A percentile compares a stretch with the other conserved stretches of the same genome.
Conservation (phyloP, 2,113 vertebrate species). For the Anolis carolinensis region DNA sequence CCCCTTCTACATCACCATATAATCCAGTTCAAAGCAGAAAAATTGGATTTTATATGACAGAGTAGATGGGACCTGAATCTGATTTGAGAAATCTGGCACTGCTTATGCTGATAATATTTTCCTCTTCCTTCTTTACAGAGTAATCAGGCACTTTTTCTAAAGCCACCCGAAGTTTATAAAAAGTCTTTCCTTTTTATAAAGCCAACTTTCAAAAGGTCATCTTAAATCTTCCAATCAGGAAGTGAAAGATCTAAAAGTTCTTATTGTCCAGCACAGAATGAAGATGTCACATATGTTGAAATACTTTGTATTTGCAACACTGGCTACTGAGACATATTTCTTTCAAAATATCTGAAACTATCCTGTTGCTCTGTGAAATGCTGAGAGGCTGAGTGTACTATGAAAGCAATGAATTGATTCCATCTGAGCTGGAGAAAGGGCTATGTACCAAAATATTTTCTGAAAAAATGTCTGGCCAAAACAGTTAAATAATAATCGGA, state of each 20-base stretch:
- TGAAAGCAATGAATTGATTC: neutral
- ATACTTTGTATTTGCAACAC: neutral
- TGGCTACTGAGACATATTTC: neutral
- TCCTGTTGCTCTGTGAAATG: neutral
- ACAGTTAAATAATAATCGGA: no score
- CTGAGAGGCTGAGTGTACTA: neutral
- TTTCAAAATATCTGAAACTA: neutral
- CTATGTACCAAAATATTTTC: no score
- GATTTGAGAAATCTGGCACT: no score
- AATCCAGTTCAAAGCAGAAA: no score
- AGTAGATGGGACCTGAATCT: no score
- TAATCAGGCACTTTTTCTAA: neutral
- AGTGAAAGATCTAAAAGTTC: neutral
- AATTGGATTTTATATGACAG: no score
- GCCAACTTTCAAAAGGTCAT: neutral
- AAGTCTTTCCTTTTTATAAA: neutral
- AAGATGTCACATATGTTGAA: neutral
- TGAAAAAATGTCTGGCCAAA: no score
- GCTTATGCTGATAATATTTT: no score
- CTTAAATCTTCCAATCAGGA: neutral
- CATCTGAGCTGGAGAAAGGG: neutral
- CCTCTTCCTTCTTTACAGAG: no score
- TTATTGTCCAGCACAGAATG: neutral
- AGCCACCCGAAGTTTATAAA: neutral
- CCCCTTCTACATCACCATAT: no score